phyloP scores from a whole-genome alignment of 2,888 invertebrate genomes.

The Ischnura elegans region DNA sequence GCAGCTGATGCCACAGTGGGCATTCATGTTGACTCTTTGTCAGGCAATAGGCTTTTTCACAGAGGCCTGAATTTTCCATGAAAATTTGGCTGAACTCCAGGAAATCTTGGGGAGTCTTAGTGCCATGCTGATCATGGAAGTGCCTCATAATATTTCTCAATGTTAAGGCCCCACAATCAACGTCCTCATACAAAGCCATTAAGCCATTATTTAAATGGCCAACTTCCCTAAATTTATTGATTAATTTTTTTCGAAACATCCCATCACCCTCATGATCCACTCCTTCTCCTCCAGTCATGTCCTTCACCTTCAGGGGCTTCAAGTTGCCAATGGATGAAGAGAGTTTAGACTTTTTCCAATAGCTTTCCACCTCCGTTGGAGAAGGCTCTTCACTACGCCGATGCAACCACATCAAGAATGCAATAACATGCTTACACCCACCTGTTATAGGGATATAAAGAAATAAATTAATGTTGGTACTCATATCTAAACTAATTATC shows the following conservation, averaged over 20 bases:
- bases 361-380: no score
- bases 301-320: no score
- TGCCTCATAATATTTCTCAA: slow-evolving; percentile 1
- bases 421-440: no score
- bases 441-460: no score
- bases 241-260: not conserved
- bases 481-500: no score
- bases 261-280: not conserved
- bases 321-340: no score
- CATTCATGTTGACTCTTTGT: not conserved
- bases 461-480: no score
- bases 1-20: slow-evolving; percentile 17
- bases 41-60: not conserved
- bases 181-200: not conserved
- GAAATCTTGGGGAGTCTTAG: not conserved
- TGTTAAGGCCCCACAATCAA: not conserved
- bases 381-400: no score
- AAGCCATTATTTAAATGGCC: not conserved
- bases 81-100: not conserved
- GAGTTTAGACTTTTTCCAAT: no score
- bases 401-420: no score
- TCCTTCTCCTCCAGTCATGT: no score
- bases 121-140: not conserved
- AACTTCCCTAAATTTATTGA: not conserved
- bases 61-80: not conserved